These are phyloP conservation scores for Pomatostomus ruficeps DNA, from an alignment of 2,113 vertebrate genomes.

Conservation along the genomic window DNA sequence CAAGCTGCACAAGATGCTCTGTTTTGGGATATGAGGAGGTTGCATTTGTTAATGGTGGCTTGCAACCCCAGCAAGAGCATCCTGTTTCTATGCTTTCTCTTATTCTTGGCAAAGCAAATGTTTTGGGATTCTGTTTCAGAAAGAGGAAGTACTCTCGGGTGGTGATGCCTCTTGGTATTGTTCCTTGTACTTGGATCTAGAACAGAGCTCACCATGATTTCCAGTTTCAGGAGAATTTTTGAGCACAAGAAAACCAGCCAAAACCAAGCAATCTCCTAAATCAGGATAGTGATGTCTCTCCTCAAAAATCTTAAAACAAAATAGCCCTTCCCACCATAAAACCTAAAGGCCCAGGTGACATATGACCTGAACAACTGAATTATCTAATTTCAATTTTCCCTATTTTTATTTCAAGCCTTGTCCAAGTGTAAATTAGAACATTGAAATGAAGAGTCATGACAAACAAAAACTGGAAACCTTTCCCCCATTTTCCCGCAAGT, in stretches of 20 bases:
- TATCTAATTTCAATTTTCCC: neutral
- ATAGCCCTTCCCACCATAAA: neutral
- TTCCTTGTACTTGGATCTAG: neutral
- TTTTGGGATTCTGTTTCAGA: conserved; percentile 33
- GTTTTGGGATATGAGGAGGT: neutral
- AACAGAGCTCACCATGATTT: neutral
- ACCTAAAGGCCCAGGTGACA: neutral
- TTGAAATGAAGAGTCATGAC: neutral
- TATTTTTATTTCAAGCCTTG: neutral
- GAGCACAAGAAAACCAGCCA: neutral
- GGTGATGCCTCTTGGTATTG: conserved; percentile 12
- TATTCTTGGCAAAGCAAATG: conserved; percentile 34
- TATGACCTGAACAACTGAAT: neutral
- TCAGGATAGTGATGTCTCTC: neutral
- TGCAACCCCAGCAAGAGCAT: neutral
- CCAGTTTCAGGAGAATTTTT: neutral
- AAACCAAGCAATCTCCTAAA: neutral
- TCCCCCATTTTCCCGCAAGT: neutral
- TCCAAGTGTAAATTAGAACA: neutral
- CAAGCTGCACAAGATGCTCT: neutral
- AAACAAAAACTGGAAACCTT: neutral
- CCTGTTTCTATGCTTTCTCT: conserved; percentile 27
- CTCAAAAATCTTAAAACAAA: neutral
- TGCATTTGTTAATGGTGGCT: neutral
- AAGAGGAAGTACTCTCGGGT: neutral